Evolutionary conservation across 2,113 vertebrate genomes (phyloP).

Genomic region (Gasterosteus nipponicus): DNA sequence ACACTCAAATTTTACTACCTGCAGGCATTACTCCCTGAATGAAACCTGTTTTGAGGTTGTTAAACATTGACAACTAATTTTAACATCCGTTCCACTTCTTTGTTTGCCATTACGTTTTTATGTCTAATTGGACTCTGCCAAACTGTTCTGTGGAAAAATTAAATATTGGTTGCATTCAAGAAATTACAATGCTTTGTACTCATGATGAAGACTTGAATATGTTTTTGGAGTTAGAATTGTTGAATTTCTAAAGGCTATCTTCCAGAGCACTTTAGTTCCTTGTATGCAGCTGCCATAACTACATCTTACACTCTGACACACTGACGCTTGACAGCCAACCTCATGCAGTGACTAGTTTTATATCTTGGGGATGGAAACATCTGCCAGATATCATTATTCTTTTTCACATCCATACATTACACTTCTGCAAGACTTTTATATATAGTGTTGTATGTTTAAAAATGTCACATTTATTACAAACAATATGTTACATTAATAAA

Average conservation of each 20-base stretch:
- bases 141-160: background rate
- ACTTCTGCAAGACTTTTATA: background rate
- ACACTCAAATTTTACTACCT: background rate
- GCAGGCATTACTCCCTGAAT: background rate
- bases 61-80: background rate
- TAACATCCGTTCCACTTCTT: background rate
- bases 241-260: background rate
- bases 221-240: background rate
- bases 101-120: background rate
- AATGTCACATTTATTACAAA: background rate
- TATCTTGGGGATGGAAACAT: background rate
- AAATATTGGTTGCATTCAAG: background rate
- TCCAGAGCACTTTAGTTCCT: background rate
- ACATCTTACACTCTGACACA: background rate
- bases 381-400: background rate
- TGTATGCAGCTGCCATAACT: background rate
- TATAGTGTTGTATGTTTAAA: conserved; percentile 4
- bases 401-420: background rate
- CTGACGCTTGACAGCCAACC: background rate
- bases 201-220: background rate
- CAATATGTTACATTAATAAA: background rate
- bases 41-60: background rate
- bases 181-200: background rate
- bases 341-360: background rate
- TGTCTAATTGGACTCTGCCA: background rate